Evolutionary conservation across 2,113 vertebrate species (phyloP).

Genomic region (Leptosomus discolor): DNA sequence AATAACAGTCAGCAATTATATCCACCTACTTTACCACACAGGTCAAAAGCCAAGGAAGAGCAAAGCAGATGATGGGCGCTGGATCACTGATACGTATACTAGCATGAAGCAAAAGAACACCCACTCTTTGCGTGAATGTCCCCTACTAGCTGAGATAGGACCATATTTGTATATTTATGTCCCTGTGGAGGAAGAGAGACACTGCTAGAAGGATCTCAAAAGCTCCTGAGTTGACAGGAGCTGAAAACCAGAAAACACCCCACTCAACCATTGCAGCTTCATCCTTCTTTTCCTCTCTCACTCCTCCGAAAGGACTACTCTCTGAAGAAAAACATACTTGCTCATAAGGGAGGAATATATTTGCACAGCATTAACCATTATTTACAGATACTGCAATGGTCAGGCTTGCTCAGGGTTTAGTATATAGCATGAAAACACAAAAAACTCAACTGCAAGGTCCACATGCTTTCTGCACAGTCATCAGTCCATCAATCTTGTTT

Average conservation of each 20-base stretch:
- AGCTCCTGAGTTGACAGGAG: neutral
- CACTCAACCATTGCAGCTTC: neutral
- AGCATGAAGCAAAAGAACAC: neutral
- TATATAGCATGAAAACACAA: neutral
- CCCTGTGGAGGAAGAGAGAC: neutral
- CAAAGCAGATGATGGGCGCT: neutral
- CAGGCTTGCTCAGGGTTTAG: neutral
- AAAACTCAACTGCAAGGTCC: neutral
- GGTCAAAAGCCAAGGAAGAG: neutral
- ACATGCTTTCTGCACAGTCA: neutral
- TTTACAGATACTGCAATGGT: neutral
- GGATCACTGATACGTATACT: neutral
- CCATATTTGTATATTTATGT: neutral
- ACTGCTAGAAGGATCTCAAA: neutral
- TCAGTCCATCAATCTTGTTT: neutral
- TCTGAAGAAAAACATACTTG: neutral
- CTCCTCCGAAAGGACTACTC: neutral
- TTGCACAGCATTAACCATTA: neutral
- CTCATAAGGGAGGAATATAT: neutral
- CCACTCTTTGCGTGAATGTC: neutral
- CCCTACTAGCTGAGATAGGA: neutral
- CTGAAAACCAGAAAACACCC: neutral
- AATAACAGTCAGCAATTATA: neutral
- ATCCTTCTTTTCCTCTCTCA: neutral
- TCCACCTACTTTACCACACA: neutral